Evolutionary conservation across 2,888 invertebrate genomes (phyloP).

Genomic region (Mesorhabditis spiculigera): DNA sequence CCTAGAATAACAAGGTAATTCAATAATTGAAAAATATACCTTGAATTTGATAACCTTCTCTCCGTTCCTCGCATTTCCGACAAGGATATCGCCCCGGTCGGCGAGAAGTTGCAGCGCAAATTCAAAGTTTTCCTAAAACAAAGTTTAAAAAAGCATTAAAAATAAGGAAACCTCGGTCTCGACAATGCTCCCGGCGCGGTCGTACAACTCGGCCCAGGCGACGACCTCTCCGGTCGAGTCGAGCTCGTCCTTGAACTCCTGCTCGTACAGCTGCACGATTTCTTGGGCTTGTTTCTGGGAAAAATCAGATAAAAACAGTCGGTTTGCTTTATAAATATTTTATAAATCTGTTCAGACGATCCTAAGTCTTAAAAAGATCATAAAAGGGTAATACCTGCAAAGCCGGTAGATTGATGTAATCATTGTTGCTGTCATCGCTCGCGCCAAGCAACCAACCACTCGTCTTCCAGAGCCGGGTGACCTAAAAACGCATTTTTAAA

Average conservation of each 20-base stretch:
- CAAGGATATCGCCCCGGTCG: conserved; percentile 33
- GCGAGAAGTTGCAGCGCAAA: conserved; percentile 33
- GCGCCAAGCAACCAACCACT: conserved; percentile 30
- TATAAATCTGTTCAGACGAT: background rate
- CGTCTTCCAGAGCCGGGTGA: conserved; percentile 21
- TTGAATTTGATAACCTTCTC: conserved; percentile 54
- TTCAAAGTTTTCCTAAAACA: conserved; percentile 35
- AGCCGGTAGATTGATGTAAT: conserved; percentile 32
- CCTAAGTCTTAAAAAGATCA: background rate
- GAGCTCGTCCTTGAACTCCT: conserved; percentile 39
- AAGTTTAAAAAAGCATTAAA: background rate
- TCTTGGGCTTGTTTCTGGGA: conserved; percentile 25
- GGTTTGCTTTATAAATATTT: background rate
- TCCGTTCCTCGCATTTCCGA: conserved; percentile 39
- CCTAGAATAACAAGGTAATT: conserved; percentile 12
- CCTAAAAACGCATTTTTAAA: background rate
- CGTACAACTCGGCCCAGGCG: conserved; percentile 30
- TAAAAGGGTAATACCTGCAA: conserved; percentile 16
- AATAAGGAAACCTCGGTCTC: conserved; percentile 13
- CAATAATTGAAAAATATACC: conserved; percentile 19
- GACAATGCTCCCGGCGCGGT: conserved; percentile 15
- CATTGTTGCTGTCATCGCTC: conserved; percentile 15
- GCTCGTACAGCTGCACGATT: conserved; percentile 26
- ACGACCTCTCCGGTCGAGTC: conserved; percentile 40
- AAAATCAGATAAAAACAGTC: background rate